Evolutionary conservation across 2,888 invertebrate genomes (phyloP), one percentile per base, ranked within the genome.

Genomic region (Caenorhabditis sp.): DNA sequence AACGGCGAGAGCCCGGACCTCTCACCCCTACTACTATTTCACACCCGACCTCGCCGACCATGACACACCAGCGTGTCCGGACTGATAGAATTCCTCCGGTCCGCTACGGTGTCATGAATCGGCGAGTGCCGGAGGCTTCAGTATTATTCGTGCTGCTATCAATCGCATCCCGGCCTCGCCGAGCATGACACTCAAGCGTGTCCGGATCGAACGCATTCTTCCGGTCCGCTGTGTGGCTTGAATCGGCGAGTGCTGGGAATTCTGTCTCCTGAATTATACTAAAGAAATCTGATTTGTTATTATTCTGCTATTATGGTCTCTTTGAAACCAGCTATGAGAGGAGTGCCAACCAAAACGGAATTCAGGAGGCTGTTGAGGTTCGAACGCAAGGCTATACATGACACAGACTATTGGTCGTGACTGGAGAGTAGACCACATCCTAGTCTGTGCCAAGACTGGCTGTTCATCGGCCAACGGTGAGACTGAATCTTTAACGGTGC

Each of bases 11-110:
- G 54, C 54, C 24, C 22, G n/a, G 28, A n/a, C 35, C 19, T 19
- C 22, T 35, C 59, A 8, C 12, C n/a, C n/a, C n/a, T 19, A 4
- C 51, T 26, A 10, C 5, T 26, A 54, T 26, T 54, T 26, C 22
- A 26, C 7, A 54, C 47, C 35, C 31, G 73, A 61, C 61, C 35
- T 38, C 22, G 38, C 69, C 69, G 54, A 54, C 12, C 49, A 69
- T 69, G 69, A 69, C 69, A 69, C 69, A 38, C 19, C 35, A 69
- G 56, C 69, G 56, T 54, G 38, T 35, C 35, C 38, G 51, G 35
- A 69, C 22, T 12, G 28, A 19, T 38, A 26, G 51, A 26, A 3
- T 49, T 47, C 49, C 54, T 51, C 49, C 28, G 49, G 14, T 54
- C 28, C 24, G 31, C 24, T 54, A 2, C 19, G 0, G 54, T 69